Conservation (phyloP, 2,113 vertebrate species). For the Athene noctua region DNA sequence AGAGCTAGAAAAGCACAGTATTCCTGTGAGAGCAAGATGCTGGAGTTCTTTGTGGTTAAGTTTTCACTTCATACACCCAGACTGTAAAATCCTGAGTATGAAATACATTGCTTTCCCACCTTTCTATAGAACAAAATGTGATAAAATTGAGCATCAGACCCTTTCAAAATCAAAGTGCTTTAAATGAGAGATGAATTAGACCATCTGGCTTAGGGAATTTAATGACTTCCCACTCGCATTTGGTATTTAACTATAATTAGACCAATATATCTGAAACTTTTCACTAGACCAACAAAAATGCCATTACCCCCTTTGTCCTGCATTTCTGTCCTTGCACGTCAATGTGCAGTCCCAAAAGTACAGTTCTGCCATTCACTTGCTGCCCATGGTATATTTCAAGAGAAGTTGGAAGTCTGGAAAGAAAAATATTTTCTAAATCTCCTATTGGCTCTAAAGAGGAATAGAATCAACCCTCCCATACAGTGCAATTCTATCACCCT, state of each 20-base stretch:
- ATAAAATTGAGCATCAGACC: background rate
- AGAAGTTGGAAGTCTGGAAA: background rate
- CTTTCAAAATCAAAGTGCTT: background rate
- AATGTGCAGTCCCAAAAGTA: background rate
- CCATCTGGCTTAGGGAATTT: conserved; percentile 38
- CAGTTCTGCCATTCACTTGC: background rate
- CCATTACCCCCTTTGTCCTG: background rate
- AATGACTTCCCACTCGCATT: background rate
- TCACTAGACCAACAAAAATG: background rate
- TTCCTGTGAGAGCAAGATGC: background rate
- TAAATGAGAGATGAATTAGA: conserved; percentile 11
- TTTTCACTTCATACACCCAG: background rate
- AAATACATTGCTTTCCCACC: background rate
- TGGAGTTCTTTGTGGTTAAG: background rate
- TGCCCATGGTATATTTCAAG: background rate
- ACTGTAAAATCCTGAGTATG: background rate
- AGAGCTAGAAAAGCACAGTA: background rate
- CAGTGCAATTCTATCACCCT: background rate
- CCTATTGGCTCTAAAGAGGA: background rate
- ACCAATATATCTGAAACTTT: background rate
- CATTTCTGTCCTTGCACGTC: background rate
- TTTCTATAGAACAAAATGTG: background rate
- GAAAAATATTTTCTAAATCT: background rate
- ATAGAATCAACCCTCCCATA: background rate
- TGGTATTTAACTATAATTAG: conserved; percentile 1